A percentile compares a stretch with the other conserved stretches of the same genome.
Conservation (phyloP, 2,797 vertebrate genomes). For the Oreonectes daqikongensis region DNA sequence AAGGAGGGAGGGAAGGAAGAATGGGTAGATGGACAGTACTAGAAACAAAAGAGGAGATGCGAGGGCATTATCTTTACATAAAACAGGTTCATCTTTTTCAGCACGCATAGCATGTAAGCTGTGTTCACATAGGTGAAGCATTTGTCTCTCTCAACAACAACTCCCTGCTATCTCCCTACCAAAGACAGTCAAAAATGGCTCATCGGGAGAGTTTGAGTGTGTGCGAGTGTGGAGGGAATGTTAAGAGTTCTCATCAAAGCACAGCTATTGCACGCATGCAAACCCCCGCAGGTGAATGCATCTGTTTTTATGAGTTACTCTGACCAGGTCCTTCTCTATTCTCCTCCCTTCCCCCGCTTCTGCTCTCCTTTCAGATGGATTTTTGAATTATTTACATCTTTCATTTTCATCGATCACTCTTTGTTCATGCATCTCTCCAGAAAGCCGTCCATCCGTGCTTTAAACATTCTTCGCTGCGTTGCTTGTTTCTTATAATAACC, state of each 20-base stretch:
- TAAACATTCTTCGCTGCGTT: constrained; percentile 3
- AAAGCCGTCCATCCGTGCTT: constrained; percentile 40
- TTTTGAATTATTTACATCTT: constrained; percentile 79
- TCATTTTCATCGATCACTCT: constrained; percentile 77
- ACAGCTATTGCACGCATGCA: constrained; percentile 30
- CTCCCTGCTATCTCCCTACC: background rate
- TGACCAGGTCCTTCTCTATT: constrained; percentile 57
- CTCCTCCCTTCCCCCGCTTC: constrained; percentile 56
- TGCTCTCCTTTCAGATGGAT: constrained; percentile 43
- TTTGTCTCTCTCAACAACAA: constrained; percentile 3
- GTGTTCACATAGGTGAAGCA: background rate
- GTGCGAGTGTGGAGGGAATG: constrained; percentile 71
- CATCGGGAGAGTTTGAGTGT: constrained; percentile 35
- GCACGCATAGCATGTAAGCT: background rate
- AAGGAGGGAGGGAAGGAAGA: constrained; percentile 36
- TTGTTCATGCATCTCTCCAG: constrained; percentile 60
- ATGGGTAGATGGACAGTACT: background rate
- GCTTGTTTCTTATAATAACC: constrained; percentile 50
- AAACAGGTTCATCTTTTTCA: background rate
- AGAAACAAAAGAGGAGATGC: background rate
- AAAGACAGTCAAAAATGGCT: constrained; percentile 31
- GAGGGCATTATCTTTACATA: background rate
- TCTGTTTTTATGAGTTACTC: constrained; percentile 63
- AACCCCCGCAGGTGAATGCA: constrained; percentile 66
- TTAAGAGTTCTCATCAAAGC: constrained; percentile 79